Conservation (phyloP, 2,888 invertebrate genomes). For the Pyrrhosoma nymphula region DNA sequence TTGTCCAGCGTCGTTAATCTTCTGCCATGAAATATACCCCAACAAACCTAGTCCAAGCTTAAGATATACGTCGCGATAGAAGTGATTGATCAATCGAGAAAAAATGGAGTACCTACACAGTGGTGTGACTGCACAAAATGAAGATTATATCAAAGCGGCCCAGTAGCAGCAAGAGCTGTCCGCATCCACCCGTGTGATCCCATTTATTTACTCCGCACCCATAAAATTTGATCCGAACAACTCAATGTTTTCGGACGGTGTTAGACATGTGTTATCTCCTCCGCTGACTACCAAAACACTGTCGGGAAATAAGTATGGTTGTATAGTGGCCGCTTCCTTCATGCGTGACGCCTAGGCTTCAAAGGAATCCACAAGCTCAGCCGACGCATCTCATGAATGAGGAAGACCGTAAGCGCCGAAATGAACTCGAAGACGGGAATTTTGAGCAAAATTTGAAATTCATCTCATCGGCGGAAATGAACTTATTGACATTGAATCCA, state of each 20-base stretch:
- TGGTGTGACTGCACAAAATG: not conserved
- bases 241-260: not conserved
- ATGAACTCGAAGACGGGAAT: not conserved
- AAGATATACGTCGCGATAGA: not conserved
- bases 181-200: not conserved
- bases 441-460: not conserved
- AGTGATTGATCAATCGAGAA: not conserved
- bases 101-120: not conserved
- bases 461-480: too few species aligned
- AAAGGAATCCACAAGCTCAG: too few species aligned
- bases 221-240: not conserved
- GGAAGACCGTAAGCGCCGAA: not conserved
- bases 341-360: not conserved
- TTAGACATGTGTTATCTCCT: not conserved
- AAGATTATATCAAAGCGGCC: not conserved
- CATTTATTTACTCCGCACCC: not conserved
- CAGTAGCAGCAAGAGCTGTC: not conserved
- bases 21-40: not conserved
- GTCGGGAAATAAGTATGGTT: not conserved
- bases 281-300: not conserved
- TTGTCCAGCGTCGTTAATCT: not conserved
- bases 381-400: too few species aligned
- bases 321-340: not conserved
- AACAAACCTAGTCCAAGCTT: not conserved
- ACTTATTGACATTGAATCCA: too few species aligned